Percentiles rank a stretch among this genome's conserved stretches.
phyloP scores from a whole-genome alignment of 2,888 invertebrate genomes.

The Metalampra italica region DNA sequence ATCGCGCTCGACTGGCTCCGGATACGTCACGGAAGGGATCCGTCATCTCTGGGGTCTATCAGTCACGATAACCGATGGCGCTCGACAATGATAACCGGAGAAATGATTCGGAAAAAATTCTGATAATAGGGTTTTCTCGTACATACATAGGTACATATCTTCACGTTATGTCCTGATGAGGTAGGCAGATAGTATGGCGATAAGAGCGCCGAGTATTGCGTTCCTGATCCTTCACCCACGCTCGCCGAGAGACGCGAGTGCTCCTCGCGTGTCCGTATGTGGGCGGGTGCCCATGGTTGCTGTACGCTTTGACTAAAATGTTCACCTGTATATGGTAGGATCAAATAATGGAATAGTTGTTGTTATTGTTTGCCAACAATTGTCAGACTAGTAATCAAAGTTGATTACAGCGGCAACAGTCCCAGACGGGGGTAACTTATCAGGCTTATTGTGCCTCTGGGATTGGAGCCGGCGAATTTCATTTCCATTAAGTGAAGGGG shows the following conservation, averaged over 20 bases:
- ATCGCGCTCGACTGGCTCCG: conserved; percentile 8
- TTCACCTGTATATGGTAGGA: too few species aligned
- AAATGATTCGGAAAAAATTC: conserved; percentile 22
- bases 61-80: conserved; percentile 13
- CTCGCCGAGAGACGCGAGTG: too few species aligned
- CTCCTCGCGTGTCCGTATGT: too few species aligned
- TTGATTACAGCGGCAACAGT: conserved; percentile 9
- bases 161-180: too few species aligned
- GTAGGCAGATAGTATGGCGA: too few species aligned
- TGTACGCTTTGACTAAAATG: too few species aligned
- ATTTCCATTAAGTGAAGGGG: conserved; percentile 11
- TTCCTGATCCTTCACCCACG: too few species aligned
- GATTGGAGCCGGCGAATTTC: conserved; percentile 10
- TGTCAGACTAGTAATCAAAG: conserved; percentile 8
- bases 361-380: neutral
- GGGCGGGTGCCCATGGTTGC: too few species aligned
- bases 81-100: conserved; percentile 8
- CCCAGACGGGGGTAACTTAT: conserved; percentile 13
- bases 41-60: conserved; percentile 15
- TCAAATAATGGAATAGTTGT: too few species aligned
- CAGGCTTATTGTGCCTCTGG: conserved; percentile 14
- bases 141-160: neutral
- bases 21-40: conserved; percentile 12
- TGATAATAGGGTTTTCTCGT: conserved; percentile 13
- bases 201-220: too few species aligned